These are phyloP conservation scores for Lasius fuliginosus DNA, from an alignment of 2,888 invertebrate species.

Conservation along the genomic window DNA sequence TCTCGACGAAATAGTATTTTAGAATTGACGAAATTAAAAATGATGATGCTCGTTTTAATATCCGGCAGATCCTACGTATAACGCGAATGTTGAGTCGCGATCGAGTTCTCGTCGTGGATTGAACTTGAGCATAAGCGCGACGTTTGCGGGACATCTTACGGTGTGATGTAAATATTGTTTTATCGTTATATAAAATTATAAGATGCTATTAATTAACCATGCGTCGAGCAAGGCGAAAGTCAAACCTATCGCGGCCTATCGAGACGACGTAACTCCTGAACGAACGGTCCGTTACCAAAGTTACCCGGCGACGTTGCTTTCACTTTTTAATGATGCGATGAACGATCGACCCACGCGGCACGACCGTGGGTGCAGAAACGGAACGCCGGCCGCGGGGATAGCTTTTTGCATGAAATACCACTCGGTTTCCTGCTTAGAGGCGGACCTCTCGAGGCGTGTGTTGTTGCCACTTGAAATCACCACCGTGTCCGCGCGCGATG, in stretches of 20 bases:
- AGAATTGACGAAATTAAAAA: background rate
- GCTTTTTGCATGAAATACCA: conserved; percentile 49
- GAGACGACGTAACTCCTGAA: conserved; percentile 33
- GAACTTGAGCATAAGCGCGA: background rate
- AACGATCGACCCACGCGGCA: conserved; percentile 60
- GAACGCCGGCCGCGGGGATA: conserved; percentile 43
- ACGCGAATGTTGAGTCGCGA: background rate
- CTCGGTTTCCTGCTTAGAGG: conserved; percentile 38
- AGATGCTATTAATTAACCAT: conserved; percentile 34
- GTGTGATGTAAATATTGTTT: conserved; percentile 16
- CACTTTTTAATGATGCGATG: conserved; percentile 65
- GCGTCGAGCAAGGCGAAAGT: conserved; percentile 43
- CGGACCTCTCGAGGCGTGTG: conserved; percentile 30
- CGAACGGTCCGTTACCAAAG: conserved; percentile 55
- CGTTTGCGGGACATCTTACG: background rate
- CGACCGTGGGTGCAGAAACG: conserved; percentile 48
- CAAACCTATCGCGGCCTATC: conserved; percentile 1
- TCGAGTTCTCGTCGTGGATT: background rate
- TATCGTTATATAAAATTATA: conserved; percentile 39
- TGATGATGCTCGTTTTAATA: background rate
- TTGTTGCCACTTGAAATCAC: conserved; percentile 35
- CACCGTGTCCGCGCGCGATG: conserved; percentile 47
- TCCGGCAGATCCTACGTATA: background rate
- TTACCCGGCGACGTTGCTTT: conserved; percentile 53
- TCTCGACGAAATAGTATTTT: background rate